Evolutionary conservation across 2,888 invertebrate genomes (phyloP).

Genomic region (Coleophora deauratella): DNA sequence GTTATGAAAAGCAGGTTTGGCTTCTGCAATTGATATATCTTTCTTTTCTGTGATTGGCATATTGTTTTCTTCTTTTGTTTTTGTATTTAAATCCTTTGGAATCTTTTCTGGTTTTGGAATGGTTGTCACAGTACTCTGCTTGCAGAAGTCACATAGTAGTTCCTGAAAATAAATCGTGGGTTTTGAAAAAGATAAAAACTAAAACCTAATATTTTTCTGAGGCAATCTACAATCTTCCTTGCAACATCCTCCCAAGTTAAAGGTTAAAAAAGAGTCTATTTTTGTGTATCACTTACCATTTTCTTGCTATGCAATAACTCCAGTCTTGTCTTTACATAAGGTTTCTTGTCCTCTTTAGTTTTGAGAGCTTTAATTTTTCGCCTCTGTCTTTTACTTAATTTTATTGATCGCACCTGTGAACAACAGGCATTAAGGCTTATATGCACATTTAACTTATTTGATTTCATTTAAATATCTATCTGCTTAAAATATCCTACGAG

Average conservation of each 20-base stretch:
- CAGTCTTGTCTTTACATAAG: constrained; percentile 16
- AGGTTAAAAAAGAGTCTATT: too few species aligned
- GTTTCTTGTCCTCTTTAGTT: constrained; percentile 5
- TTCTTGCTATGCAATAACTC: constrained; percentile 36
- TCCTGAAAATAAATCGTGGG: constrained; percentile 32
- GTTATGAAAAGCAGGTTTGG: not conserved
- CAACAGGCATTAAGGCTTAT: constrained; percentile 1
- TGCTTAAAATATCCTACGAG: too few species aligned
- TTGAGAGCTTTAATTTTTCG: constrained; percentile 11
- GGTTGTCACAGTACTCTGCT: constrained; percentile 26
- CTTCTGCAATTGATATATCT: not conserved
- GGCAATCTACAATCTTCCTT: too few species aligned
- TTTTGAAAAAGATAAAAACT: too few species aligned
- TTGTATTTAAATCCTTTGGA: not conserved
- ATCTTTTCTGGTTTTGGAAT: constrained; percentile 5
- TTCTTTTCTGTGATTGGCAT: not conserved
- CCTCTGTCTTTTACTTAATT: constrained; percentile 23
- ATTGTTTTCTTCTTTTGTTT: not conserved
- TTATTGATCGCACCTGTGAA: constrained; percentile 34
- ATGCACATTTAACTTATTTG: too few species aligned
- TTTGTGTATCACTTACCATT: constrained; percentile 32
- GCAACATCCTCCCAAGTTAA: too few species aligned
- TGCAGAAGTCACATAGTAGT: constrained; percentile 49
- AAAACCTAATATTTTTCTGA: too few species aligned
- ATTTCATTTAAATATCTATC: too few species aligned